Base-by-base conservation (phyloP, 1,140 invertebrate species). In the Leptinotarsa lineolata region DNA sequence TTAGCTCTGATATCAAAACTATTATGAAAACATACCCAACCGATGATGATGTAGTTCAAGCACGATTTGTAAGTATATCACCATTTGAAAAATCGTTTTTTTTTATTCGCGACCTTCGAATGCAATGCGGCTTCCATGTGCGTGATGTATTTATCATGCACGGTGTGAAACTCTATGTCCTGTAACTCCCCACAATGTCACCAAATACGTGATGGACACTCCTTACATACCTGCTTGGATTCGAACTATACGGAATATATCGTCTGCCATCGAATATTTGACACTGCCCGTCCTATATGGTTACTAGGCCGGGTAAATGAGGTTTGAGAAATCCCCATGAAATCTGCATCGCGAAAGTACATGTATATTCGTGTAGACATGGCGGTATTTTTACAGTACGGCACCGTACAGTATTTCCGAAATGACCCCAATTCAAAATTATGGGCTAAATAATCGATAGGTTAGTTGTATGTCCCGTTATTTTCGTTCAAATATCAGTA, bases 171-270 rank as follows among this genome's bases (percentile, higher is more conserved):
- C 74, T 72, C 71, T 73, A 76, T 81, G 78, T 78, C 78, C 81
- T 79, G 78, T 76, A 79, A 81, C 79, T 82, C 77, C 78, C 80
- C 81, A 76, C 80, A 81, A 83, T 83, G 81, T 81, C 81, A 83
- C 81, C 81, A 80, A 80, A 83, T 83, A 83, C 81, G 81, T 83
- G 81, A 83, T 82, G 79, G 81, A 83, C 81, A 83, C 81, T 81
- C 81, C 81, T 81, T 81, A 78, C 77, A 78, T 81, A 80, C 79
- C 79, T 78, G 68, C 73, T 80, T 78, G 70, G 77, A 78, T 78
- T 79, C 72, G 48, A 79, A 76, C 78, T 79, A 77, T 73, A 74
- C 73, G 72, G 77, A 78, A 79, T 78, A 70, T 76, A 54, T 44
- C 45, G 54, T 69, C 21, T 59, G 54, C 39, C 21, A 46, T 68